A percentile compares a stretch with the other conserved stretches of the same genome.
Evolutionary conservation across 2,888 invertebrate species (phyloP).

Genomic region (Diplazon laetatorius): DNA sequence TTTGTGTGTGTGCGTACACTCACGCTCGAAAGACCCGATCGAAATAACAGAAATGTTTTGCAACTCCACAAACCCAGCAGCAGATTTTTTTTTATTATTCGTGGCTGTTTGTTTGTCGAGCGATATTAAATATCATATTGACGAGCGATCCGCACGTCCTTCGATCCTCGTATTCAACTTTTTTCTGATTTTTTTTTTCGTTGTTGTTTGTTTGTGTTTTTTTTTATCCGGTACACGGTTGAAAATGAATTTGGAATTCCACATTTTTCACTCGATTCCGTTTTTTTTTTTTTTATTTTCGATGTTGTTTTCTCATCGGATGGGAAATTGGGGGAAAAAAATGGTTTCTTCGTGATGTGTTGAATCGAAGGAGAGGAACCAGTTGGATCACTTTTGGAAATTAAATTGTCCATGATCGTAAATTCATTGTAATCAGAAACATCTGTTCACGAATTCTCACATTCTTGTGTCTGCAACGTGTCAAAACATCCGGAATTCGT

Average conservation of each 20-base stretch:
- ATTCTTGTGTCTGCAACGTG: slow-evolving; percentile 66
- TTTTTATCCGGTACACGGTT: neutral
- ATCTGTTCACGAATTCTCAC: slow-evolving; percentile 77
- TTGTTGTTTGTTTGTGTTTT: too few species aligned
- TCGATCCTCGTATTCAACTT: slow-evolving; percentile 3
- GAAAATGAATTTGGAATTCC: neutral
- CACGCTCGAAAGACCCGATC: slow-evolving; percentile 24
- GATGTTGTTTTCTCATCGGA: too few species aligned
- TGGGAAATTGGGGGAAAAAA: too few species aligned
- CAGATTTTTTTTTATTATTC: slow-evolving; percentile 26
- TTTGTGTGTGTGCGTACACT: too few species aligned
- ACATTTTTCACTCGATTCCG: neutral
- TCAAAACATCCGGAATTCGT: slow-evolving; percentile 19
- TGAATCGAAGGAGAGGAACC: too few species aligned
- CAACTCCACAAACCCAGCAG: too few species aligned
- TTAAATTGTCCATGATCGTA: slow-evolving; percentile 36
- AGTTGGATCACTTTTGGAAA: too few species aligned
- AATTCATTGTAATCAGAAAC: slow-evolving; percentile 74
- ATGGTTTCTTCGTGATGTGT: slow-evolving; percentile 44
- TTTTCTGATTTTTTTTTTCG: too few species aligned
- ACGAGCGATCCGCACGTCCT: slow-evolving; percentile 24
- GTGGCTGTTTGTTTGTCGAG: slow-evolving; percentile 60
- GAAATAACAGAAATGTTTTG: slow-evolving; percentile 20
- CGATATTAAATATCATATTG: slow-evolving; percentile 66
- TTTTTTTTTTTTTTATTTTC: too few species aligned